Evolutionary conservation across 2,888 invertebrate genomes (phyloP).

Genomic region (Mycalesis mineus): DNA sequence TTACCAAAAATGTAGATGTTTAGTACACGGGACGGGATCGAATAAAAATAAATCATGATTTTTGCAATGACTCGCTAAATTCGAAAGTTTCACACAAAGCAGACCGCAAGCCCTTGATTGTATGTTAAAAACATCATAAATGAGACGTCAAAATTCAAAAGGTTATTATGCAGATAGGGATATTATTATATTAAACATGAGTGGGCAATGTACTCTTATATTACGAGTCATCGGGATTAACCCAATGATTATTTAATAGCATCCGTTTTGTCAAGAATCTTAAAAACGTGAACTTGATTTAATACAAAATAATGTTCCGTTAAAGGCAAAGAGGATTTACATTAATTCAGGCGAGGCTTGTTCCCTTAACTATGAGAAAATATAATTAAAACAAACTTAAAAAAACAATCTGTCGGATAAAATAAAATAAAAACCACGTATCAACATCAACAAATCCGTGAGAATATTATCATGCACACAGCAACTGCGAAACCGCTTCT

Average conservation of each 20-base stretch:
- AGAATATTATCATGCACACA: not conserved
- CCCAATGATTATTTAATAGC: too few relatives aligned
- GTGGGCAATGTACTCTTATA: not conserved
- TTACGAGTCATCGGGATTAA: too few relatives aligned
- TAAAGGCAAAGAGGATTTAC: too few relatives aligned
- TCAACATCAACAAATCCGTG: not conserved
- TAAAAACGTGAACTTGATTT: too few relatives aligned
- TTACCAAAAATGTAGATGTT: too few relatives aligned
- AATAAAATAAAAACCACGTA: not conserved
- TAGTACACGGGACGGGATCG: not conserved
- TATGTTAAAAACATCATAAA: not conserved
- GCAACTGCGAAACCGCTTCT: constrained; percentile 1
- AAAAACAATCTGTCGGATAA: too few relatives aligned
- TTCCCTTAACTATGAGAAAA: too few relatives aligned
- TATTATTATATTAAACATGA: not conserved
- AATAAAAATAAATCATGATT: not conserved
- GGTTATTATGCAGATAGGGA: not conserved
- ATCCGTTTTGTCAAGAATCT: too few relatives aligned
- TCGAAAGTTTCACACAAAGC: not conserved
- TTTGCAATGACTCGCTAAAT: constrained; percentile 1
- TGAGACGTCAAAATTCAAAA: not conserved
- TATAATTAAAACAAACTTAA: too few relatives aligned
- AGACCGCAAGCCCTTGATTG: constrained; percentile 1
- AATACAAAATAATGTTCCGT: too few relatives aligned
- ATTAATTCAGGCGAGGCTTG: too few relatives aligned